These are phyloP conservation scores for Eupithecia subumbrata DNA, from an alignment of 2,888 invertebrate species.

Conservation along the genomic window DNA sequence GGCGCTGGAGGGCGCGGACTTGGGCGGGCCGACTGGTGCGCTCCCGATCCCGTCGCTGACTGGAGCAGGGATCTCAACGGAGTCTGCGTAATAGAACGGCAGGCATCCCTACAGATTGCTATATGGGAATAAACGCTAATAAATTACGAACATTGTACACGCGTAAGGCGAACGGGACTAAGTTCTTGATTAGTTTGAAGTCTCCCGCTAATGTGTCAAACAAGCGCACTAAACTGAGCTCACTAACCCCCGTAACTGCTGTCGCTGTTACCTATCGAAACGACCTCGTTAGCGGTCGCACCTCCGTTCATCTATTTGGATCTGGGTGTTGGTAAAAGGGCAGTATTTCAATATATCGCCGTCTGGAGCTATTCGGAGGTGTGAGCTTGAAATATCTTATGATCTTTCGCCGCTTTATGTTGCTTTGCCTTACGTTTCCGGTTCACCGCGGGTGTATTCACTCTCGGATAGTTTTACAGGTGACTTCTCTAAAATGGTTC, in stretches of 20 bases:
- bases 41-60: conserved; percentile 73
- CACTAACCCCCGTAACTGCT: conserved; percentile 25
- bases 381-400: conserved; percentile 50
- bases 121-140: conserved; percentile 83
- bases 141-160: conserved; percentile 81
- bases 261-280: conserved; percentile 27
- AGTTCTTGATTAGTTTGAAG: conserved; percentile 82
- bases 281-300: conserved; percentile 38
- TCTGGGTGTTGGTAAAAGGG: conserved; percentile 41
- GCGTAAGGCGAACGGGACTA: conserved; percentile 74
- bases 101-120: conserved; percentile 82
- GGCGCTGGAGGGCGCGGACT: conserved; percentile 50
- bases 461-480: conserved; percentile 42
- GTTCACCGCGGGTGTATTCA: conserved; percentile 39
- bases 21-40: conserved; percentile 65
- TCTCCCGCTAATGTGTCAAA: conserved; percentile 74
- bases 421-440: conserved; percentile 39
- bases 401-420: conserved; percentile 43
- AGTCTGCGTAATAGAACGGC: conserved; percentile 82
- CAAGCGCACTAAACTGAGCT: conserved; percentile 54
- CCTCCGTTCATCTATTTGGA: conserved; percentile 41
- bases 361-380: conserved; percentile 48
- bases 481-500: conserved; percentile 36
- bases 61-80: conserved; percentile 79
- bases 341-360: conserved; percentile 44